These are phyloP conservation scores for Ashinkailepas kermadecensis DNA, from an alignment of 2,888 invertebrate genomes.

Conservation along the genomic window DNA sequence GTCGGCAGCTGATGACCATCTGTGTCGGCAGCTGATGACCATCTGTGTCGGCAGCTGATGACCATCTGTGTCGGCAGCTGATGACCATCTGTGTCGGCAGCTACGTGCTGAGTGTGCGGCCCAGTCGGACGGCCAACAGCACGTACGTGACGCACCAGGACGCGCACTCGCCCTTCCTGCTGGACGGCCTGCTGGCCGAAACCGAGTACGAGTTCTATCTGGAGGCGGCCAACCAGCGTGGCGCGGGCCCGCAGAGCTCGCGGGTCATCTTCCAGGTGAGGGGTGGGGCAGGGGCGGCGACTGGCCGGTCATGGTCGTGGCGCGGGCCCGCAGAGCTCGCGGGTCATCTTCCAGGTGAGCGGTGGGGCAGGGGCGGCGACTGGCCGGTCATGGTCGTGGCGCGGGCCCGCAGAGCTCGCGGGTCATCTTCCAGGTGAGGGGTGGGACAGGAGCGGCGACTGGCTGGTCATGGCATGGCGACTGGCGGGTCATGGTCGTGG, in stretches of 20 bases:
- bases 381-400: too few species aligned
- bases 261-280: conserved; percentile 68
- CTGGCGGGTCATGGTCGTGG: too few species aligned
- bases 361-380: too few species aligned
- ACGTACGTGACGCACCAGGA: conserved; percentile 28
- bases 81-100: background rate
- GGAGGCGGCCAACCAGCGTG: conserved; percentile 69
- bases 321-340: conserved; percentile 63
- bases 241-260: conserved; percentile 65
- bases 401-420: conserved; percentile 66
- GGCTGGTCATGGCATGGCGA: too few species aligned
- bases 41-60: too few species aligned
- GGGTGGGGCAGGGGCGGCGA: too few species aligned
- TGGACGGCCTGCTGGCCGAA: conserved; percentile 64
- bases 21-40: background rate
- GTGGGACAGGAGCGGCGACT: too few species aligned
- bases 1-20: background rate
- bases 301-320: too few species aligned
- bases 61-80: conserved; percentile 44
- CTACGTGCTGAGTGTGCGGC: conserved; percentile 2
- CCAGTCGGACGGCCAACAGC: background rate
- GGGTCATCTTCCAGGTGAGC: conserved; percentile 67
- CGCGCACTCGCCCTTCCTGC: conserved; percentile 55
- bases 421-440: conserved; percentile 63
- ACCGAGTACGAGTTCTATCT: conserved; percentile 72